Evolutionary conservation across 2,888 invertebrate genomes (phyloP), one percentile per base, ranked within the genome.

Genomic region (Hydriomena furcata): DNA sequence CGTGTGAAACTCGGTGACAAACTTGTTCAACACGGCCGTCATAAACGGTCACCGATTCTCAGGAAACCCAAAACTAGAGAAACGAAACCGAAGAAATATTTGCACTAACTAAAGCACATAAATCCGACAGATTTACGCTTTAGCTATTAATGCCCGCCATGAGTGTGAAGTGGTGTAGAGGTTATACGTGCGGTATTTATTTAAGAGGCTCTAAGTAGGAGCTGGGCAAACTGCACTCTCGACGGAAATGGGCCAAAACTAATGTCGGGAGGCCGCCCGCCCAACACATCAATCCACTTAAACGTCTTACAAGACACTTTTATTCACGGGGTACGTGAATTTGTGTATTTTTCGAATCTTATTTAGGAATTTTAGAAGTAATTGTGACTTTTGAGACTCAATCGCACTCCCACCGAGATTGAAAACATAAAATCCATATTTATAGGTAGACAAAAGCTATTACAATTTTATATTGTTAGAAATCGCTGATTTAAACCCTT

Each of bases 161-260:
- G 79, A 89, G 89, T 87, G 88, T 88, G 79, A 84, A 87, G 82
- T 79, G 82, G 79, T 86, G 87, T 88, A 76, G 78, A 65, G 71
- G 79, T 80, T 76, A 84, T 84, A 84, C 83, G 87, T 83, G 84
- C 73, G 76, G 73, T 89, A 89, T 89, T 89, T 89, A 89, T 89
- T 89, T 86, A 89, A 82, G 82, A 76, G 73, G 66, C 70, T 68
- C 69, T 69, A 75, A 78, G 76, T 67, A 68, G 35, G 67, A 66
- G 66, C 68, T 73, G 73, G 70, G 80, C 77, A 79, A 82, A 82
- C 79, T 73, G 82, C 84, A 83, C 88, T 86, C 82, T 67, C 68
- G 54, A 48, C 60, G 78, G 79, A 76, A 90, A 89, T 88, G 85
- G 80, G 69, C 82, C 87, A 77, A 68, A 76, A 84, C 89, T 83